phyloP scores from a whole-genome alignment of 2,888 invertebrate genomes.

The Acrobasis repandana region DNA sequence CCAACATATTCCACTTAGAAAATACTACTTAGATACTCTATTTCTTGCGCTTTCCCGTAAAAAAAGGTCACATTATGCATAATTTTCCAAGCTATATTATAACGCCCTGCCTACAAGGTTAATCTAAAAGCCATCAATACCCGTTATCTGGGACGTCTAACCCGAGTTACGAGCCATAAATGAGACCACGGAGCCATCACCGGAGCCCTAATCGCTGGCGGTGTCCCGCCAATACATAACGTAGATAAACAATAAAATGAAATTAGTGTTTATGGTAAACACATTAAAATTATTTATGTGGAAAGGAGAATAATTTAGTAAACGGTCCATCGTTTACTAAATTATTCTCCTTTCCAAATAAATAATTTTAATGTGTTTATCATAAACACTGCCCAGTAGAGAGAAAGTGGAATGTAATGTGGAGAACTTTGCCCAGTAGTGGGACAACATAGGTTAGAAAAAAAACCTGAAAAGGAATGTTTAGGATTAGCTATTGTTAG shows the following conservation, averaged over 20 bases:
- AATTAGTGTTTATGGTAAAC: not conserved
- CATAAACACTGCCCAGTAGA: too few relatives aligned
- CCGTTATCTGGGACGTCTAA: conserved; percentile 70
- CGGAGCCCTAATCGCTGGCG: conserved; percentile 57
- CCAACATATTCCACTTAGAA: too few relatives aligned
- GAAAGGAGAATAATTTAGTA: not conserved
- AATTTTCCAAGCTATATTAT: conserved; percentile 42
- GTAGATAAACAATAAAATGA: conserved; percentile 66
- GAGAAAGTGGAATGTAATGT: too few relatives aligned
- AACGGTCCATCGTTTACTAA: too few relatives aligned
- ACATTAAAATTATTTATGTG: not conserved
- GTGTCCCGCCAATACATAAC: conserved; percentile 63
- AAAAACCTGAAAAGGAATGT: too few relatives aligned
- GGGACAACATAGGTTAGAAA: too few relatives aligned
- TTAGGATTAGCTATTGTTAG: too few relatives aligned
- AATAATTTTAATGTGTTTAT: too few relatives aligned
- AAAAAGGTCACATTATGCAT: conserved; percentile 7
- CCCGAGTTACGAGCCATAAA: conserved; percentile 72
- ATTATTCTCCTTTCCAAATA: too few relatives aligned
- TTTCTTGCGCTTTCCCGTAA: too few relatives aligned
- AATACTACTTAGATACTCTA: too few relatives aligned
- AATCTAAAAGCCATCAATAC: conserved; percentile 69
- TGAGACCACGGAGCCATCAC: conserved; percentile 58
- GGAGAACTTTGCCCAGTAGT: too few relatives aligned
- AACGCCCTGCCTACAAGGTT: conserved; percentile 48